Percentiles rank a stretch among this genome's conserved stretches.
These are phyloP conservation scores for Tolypeutes matacus DNA, from an alignment of 2,797 vertebrate species.

Conservation along the genomic window DNA sequence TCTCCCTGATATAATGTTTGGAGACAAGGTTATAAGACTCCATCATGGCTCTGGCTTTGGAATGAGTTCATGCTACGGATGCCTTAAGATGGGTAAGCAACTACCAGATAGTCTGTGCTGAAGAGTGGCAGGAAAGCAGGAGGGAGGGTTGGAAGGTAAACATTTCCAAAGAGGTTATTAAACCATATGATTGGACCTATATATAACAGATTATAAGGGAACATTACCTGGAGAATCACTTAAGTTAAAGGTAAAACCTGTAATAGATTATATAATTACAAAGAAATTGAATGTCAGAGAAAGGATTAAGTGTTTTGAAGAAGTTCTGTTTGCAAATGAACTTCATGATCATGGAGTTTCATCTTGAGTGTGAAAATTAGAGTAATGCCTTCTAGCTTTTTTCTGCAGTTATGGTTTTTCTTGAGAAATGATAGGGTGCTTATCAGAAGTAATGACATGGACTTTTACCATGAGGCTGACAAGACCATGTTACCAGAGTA, in stretches of 20 bases:
- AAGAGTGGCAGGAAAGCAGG: slow-evolving; percentile 98
- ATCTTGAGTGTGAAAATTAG: slow-evolving; percentile 95
- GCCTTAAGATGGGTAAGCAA: slow-evolving; percentile 96
- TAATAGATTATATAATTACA: slow-evolving; percentile 94
- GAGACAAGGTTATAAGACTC: slow-evolving; percentile 96
- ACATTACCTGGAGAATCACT: slow-evolving; percentile 93
- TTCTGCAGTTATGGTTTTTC: no score
- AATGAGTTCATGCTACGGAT: slow-evolving; percentile 97
- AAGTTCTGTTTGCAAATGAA: slow-evolving; percentile 98
- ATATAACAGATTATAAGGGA: slow-evolving; percentile 97
- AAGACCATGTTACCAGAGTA: no score
- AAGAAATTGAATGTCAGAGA: slow-evolving; percentile 97
- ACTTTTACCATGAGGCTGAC: no score
- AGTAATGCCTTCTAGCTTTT: no score
- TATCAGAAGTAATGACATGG: no score
- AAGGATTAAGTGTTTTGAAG: slow-evolving; percentile 98
- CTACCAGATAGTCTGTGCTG: slow-evolving; percentile 96
- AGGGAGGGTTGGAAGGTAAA: slow-evolving; percentile 93
- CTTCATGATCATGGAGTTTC: slow-evolving; percentile 98
- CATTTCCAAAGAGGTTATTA: slow-evolving; percentile 95
- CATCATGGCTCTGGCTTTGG: slow-evolving; percentile 94
- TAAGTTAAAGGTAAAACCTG: slow-evolving; percentile 93
- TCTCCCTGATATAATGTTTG: slow-evolving; percentile 98
- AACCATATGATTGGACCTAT: slow-evolving; percentile 98
- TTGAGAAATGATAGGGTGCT: no score